Conservation (phyloP, 2,113 vertebrate species). For the Candoia aspera region DNA sequence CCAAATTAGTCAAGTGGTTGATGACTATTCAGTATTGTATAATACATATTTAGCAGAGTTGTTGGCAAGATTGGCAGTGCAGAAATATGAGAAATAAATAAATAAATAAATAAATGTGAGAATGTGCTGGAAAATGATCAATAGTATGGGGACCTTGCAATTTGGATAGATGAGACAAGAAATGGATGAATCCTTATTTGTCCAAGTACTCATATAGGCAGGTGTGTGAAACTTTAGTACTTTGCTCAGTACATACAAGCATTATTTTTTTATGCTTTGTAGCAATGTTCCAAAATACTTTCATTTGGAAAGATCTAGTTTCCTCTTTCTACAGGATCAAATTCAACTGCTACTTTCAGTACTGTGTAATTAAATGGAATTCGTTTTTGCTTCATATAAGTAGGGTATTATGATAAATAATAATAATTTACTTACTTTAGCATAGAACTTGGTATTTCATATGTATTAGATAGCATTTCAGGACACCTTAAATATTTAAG, state of each 20-base stretch:
- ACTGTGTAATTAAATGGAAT: neutral
- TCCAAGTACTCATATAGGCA: neutral
- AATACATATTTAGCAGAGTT: neutral
- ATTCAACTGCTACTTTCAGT: neutral
- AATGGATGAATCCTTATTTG: neutral
- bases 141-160: neutral
- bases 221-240: neutral
- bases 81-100: too few species aligned
- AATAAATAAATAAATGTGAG: too few species aligned
- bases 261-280: neutral
- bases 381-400: neutral
- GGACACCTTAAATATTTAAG: neutral
- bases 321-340: neutral
- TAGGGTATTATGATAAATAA: neutral
- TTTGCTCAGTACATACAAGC: neutral
- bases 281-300: neutral
- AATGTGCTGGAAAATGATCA: too few species aligned
- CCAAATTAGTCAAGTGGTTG: neutral
- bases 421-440: neutral
- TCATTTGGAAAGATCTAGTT: neutral
- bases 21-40: neutral
- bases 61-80: too few species aligned
- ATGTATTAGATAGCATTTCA: neutral
- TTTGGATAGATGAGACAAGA: neutral
- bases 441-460: neutral